Evolutionary conservation across 2,797 vertebrate species (phyloP).

Genomic region (Phylloscopus collybita): DNA sequence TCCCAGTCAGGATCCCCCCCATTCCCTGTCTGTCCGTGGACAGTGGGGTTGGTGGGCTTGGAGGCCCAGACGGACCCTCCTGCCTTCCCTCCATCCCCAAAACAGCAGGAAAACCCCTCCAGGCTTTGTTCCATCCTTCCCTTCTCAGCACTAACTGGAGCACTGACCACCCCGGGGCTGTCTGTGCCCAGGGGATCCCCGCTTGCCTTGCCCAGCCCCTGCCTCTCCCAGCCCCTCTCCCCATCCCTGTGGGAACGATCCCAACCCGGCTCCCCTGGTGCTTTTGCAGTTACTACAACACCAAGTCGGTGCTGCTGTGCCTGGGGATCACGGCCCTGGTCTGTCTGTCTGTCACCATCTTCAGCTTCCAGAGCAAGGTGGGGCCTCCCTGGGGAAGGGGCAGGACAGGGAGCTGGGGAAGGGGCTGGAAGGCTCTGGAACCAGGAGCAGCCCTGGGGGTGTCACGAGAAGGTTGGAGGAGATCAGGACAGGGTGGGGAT

Average conservation of each 20-base stretch:
- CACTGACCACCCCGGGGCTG: rapidly evolving
- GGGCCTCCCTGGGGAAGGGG: neutral
- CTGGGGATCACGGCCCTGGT: conserved; percentile 90
- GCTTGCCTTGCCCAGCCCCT: neutral
- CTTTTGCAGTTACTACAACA: conserved; percentile 87
- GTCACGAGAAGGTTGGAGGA: neutral
- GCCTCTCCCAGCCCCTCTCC: neutral
- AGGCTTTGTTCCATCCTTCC: too few relatives aligned
- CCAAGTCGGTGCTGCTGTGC: conserved; percentile 90
- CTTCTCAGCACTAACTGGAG: neutral
- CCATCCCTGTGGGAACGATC: neutral
- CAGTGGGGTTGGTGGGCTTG: neutral
- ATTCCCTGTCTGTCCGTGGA: neutral
- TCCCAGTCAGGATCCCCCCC: neutral
- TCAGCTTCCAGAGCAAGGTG: conserved; percentile 95
- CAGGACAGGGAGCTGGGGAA: neutral
- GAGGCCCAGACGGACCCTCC: neutral
- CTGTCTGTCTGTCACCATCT: conserved; percentile 88
- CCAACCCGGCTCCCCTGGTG: rapidly evolving
- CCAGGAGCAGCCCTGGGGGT: neutral
- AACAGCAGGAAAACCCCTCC: neutral
- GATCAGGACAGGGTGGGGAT: neutral
- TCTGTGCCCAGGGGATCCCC: rapidly evolving
- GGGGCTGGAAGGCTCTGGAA: neutral
- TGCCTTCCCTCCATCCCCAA: neutral